Evolutionary conservation across 2,888 invertebrate genomes (phyloP), one percentile per base, ranked within the genome.

Genomic region (Eupithecia centaureata): DNA sequence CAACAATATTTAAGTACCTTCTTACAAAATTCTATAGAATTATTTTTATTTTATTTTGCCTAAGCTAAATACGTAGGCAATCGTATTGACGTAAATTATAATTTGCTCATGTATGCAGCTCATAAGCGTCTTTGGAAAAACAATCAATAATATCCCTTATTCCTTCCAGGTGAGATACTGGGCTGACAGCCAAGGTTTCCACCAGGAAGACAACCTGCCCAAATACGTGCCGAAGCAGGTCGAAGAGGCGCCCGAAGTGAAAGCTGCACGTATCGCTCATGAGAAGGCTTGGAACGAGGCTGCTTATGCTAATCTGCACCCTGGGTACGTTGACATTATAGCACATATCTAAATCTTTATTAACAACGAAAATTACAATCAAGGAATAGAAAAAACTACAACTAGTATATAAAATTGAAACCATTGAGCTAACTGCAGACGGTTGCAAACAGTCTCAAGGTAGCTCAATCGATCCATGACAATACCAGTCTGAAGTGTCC

Each of bases 131-230:
- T 35, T 35, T 35, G 5, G 1, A 3, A 1, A n/a, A 38, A 3
- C 38, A 38, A 38, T 35, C 2, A 15, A 3, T 18, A 38, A 42
- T n/a, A 38, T 1, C n/a, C n/a, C 38, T n/a, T 38, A 22, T 47
- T 12, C 47, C 22, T 22, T 47, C 25, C 77, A 95, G 95, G 95
- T 95, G 2, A 94, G 95, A 71, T 96, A 96, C 85, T 96, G 95
- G 94, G 96, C 96, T 68, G 96, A 96, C 82, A 94, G 95, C 73
- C 92, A 94, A 73, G 97, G 96, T n/a, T 96, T 96, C 93, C 96
- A 96, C 87, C 96, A 96, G 73, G 95, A 95, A 68, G 96, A 96
- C 80, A 96, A 96, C 82, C 88, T 95, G 2, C 95, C 96, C 15
- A 94, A 95, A 77, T 93, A 94, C 61, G 92, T 93, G 61, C 94